Evolutionary conservation across 2,113 vertebrate species (phyloP).

Genomic region (Gymnorhina tibicen): DNA sequence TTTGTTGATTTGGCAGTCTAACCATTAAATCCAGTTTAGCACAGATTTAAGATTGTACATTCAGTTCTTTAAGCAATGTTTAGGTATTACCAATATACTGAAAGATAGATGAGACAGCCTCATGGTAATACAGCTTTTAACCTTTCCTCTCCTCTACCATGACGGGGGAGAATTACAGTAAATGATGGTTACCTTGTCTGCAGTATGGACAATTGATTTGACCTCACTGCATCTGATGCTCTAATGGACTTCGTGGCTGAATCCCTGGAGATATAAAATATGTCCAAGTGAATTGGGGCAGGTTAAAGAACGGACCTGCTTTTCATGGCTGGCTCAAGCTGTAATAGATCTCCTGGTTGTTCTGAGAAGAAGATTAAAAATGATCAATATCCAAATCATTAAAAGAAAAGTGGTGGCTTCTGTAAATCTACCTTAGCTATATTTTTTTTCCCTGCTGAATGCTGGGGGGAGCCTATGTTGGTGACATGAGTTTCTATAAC

Average conservation of each 20-base stretch:
- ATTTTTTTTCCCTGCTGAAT: background rate
- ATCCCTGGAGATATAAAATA: slow-evolving; percentile 78
- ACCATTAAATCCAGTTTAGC: background rate
- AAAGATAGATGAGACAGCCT: slow-evolving; percentile 77
- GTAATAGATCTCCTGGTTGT: slow-evolving; percentile 62
- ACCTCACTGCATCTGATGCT: slow-evolving; percentile 79
- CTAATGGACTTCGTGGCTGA: slow-evolving; percentile 82
- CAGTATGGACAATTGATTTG: slow-evolving; percentile 83
- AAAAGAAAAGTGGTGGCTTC: slow-evolving; percentile 53
- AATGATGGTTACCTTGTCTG: slow-evolving; percentile 85
- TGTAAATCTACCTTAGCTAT: slow-evolving; percentile 50
- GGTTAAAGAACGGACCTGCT: slow-evolving; percentile 68
- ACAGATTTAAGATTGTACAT: background rate
- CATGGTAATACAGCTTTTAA: slow-evolving; percentile 79
- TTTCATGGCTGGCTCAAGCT: slow-evolving; percentile 54
- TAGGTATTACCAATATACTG: slow-evolving; percentile 63
- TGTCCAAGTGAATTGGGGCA: slow-evolving; percentile 71
- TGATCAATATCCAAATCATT: slow-evolving; percentile 74
- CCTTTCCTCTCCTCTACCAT: slow-evolving; percentile 87
- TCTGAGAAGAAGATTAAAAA: slow-evolving; percentile 71
- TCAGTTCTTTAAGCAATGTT: slow-evolving; percentile 65
- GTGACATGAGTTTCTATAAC: background rate
- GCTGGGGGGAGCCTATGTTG: background rate
- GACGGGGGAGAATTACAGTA: slow-evolving; percentile 86
- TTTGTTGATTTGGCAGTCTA: background rate